Base-by-base conservation (phyloP, 2,113 vertebrate genomes). In the Gymnogyps californianus region DNA sequence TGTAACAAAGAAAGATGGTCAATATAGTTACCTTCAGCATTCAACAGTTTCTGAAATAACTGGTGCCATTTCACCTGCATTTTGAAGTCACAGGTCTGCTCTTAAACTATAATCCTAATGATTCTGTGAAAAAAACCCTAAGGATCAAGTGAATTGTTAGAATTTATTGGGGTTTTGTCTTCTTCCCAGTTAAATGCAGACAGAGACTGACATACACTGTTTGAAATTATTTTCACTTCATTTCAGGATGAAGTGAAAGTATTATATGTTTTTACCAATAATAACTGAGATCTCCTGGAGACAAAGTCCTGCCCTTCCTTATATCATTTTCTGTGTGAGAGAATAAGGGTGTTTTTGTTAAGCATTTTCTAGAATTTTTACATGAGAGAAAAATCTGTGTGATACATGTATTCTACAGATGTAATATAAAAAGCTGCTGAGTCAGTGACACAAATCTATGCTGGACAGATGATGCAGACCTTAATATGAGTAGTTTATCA, bases 31-130 rank as follows among this genome's bases (percentile, higher is more conserved):
- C 69, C 16, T 90, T 76, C 69, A 89, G 51, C 31, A 91, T 76
- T 51, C 58, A 74, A 7, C 40, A 93, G 64, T 89, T 97, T 96
- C 89, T 94, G 75, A 80, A 69, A 77, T 79, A 88, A 51, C 54
- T 90, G 16, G 44, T 95, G 91, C 62, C 44, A 65, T 92, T 96
- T 93, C 83, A 52, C 29, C 40, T 49, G 42, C 36, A 26, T 90
- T 96, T 95, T 93, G 21, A 93, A 96, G 54, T 78, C 59, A 79
- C 10, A 77, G 13, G 29, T 91, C 59, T 87, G 40, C 70, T 70
- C 2, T 65, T 62, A 81, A 65, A 66, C 44, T 89, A 55, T 83
- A 94, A 46, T 46, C 16, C 26, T 76, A 86, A 65, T 92, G 52
- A 87, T 85, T 90, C 55, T 52, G 36, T 36, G 54, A 8, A 34